phyloP scores from a whole-genome alignment of 2,113 vertebrate genomes.

The Ranitomeya variabilis region DNA sequence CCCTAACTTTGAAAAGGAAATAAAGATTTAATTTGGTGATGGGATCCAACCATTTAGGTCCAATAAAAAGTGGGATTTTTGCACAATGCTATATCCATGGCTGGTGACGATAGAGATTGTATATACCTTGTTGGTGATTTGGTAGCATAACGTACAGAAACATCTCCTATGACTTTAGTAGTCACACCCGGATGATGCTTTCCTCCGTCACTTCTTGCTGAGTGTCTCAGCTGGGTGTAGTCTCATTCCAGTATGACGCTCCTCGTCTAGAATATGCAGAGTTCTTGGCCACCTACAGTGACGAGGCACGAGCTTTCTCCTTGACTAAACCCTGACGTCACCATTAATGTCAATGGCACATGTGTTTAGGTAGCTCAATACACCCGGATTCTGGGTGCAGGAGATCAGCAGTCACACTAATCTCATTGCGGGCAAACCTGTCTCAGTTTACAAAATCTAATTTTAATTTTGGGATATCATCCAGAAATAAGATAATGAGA shows the following conservation, averaged over 20 bases:
- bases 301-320: neutral
- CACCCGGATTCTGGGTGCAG: neutral
- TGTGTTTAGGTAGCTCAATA: neutral
- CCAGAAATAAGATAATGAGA: neutral
- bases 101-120: no score
- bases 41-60: no score
- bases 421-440: neutral
- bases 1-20: no score
- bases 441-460: neutral
- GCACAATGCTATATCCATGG: no score
- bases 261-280: neutral
- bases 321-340: neutral
- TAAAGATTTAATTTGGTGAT: no score
- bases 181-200: neutral
- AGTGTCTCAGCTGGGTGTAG: slow-evolving; percentile 16
- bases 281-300: neutral
- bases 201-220: neutral
- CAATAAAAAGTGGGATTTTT: no score
- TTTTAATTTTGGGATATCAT: neutral
- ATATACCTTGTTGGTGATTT: no score
- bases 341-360: neutral
- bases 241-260: slow-evolving; percentile 16
- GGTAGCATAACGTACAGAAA: no score
- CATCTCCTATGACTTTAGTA: no score
- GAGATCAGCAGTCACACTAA: neutral